Evolutionary conservation across 2,888 invertebrate species (phyloP).

Genomic region (Lasioglossum leucozonium): DNA sequence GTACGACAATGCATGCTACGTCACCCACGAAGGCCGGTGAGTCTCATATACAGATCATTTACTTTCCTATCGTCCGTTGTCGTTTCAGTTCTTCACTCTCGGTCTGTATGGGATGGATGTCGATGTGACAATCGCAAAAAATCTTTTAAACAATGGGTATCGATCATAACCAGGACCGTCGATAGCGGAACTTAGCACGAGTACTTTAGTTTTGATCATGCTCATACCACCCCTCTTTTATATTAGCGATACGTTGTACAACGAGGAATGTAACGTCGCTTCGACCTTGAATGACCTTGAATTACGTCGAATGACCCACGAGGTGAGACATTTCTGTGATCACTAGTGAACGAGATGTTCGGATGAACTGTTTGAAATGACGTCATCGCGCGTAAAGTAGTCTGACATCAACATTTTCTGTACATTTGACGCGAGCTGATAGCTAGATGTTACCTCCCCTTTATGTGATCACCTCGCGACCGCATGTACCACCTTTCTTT

Average conservation of each 20-base stretch:
- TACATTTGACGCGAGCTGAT: background rate
- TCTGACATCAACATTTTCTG: background rate
- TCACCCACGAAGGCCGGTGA: constrained; percentile 84
- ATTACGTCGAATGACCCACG: background rate
- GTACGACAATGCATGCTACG: constrained; percentile 83
- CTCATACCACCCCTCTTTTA: constrained; percentile 38
- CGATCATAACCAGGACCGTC: background rate
- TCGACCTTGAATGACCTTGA: background rate
- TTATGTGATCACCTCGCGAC: background rate
- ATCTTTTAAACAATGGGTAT: background rate
- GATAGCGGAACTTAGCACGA: constrained; percentile 13
- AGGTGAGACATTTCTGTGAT: too few species aligned
- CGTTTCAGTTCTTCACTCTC: constrained; percentile 26
- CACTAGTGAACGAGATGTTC: too few species aligned
- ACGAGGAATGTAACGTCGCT: constrained; percentile 46
- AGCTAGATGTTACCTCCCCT: background rate
- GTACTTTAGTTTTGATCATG: constrained; percentile 37
- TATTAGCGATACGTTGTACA: constrained; percentile 32
- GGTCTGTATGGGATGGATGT: constrained; percentile 4
- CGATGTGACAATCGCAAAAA: background rate
- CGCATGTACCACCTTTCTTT: background rate
- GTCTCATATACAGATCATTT: constrained; percentile 74
- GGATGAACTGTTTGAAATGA: too few species aligned
- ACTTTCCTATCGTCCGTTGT: constrained; percentile 52
- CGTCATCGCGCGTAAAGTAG: background rate